phyloP scores from a whole-genome alignment of 2,113 vertebrate genomes.

The Cyanoramphus novaezelandiae region DNA sequence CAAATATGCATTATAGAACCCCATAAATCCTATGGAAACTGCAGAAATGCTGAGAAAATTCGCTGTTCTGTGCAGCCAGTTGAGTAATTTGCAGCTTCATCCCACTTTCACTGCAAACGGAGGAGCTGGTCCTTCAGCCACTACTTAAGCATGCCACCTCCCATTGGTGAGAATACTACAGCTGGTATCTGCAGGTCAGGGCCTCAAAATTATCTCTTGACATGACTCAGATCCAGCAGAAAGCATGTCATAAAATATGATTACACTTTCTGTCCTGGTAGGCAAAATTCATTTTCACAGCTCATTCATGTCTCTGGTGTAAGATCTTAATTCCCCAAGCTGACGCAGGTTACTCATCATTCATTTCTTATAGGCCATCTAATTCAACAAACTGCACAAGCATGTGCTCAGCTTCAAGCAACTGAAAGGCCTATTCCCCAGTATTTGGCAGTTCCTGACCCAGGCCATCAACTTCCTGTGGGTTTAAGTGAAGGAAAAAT shows the following conservation, averaged over 20 bases:
- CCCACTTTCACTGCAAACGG: neutral
- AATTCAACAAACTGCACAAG: neutral
- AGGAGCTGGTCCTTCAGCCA: neutral
- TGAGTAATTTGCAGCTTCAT: neutral
- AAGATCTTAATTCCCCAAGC: neutral
- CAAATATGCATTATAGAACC: neutral
- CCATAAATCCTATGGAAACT: fast-evolving
- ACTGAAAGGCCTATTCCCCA: neutral
- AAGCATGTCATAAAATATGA: neutral
- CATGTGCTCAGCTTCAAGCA: neutral
- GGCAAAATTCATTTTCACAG: neutral
- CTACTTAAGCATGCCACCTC: neutral
- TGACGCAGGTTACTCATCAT: neutral
- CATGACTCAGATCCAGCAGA: neutral
- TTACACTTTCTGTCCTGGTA: neutral
- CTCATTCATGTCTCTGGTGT: neutral
- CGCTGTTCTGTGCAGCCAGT: neutral
- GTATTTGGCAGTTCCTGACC: neutral
- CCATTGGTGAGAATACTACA: fast-evolving
- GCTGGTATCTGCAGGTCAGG: neutral
- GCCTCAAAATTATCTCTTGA: neutral
- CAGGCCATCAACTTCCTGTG: neutral
- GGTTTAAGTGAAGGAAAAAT: neutral
- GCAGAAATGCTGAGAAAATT: neutral
- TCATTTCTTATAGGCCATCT: neutral